Conservation (phyloP, 1,140 invertebrate species). For the Drosophila lacteicornis region DNA sequence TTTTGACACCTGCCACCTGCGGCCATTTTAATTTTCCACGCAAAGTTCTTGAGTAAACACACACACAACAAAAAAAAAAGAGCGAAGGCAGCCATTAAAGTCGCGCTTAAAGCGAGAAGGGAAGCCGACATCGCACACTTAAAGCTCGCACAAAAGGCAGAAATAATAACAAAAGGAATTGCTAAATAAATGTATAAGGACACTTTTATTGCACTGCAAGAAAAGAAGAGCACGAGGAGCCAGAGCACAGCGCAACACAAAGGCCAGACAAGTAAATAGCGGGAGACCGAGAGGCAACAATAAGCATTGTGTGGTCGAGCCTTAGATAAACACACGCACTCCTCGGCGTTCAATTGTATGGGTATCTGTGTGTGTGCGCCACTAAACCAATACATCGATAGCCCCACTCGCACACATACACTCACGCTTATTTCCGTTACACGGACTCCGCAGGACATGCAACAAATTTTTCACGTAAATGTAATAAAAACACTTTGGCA, state of each 20-base stretch:
- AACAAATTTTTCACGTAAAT: conserved; percentile 84
- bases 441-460: conserved; percentile 69
- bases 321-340: conserved; percentile 77
- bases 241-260: conserved; percentile 35
- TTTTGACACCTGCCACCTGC: conserved; percentile 69
- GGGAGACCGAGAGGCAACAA: conserved; percentile 63
- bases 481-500: conserved; percentile 82
- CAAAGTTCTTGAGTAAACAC: conserved; percentile 77
- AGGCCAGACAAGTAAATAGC: conserved; percentile 72
- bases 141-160: conserved; percentile 63
- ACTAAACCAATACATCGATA: conserved; percentile 62
- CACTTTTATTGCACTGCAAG: conserved; percentile 81
- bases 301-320: conserved; percentile 69
- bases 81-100: conserved; percentile 57
- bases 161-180: conserved; percentile 83
- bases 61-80: conserved; percentile 9
- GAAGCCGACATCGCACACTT: conserved; percentile 46
- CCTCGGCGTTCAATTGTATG: conserved; percentile 29
- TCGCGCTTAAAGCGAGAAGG: conserved; percentile 52
- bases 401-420: background rate
- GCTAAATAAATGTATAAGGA: conserved; percentile 82
- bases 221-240: conserved; percentile 11
- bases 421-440: conserved; percentile 55
- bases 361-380: conserved; percentile 31
- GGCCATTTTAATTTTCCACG: conserved; percentile 82